Evolutionary conservation across 2,113 vertebrate species (phyloP), one percentile per base, ranked within the genome.

Genomic region (Nematolebias whitei): DNA sequence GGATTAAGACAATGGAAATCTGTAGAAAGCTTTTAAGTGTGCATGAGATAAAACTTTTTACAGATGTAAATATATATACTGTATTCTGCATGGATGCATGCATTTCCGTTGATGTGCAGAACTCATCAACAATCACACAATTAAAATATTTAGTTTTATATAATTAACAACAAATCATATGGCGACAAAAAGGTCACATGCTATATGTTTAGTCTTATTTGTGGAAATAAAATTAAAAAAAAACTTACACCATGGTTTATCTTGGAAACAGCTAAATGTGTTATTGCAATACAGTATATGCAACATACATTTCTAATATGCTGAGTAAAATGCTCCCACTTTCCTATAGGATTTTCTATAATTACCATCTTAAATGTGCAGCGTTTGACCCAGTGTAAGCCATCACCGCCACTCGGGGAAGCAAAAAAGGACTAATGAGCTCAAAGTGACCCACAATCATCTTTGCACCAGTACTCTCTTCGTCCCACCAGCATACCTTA

Each of bases 371-470:
- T 43, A 32, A 44, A 48, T 69, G 45, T 49, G 44, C 50, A 55
- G 47, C 44, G 44, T 68, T 67, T 85, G 85, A 86, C 85, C 78
- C 62, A 64, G 14, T 76, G 70, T 76, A 65, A 80, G 70, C 68
- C 73, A 84, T 86, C 84, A 82, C 63, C 70, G 58, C 51, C 78
- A 72, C 60, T 41, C 43, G 66, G 71, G 74, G 57, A 76, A 67
- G 68, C 79, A 74, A 80, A 77, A 65, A 55, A 68, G 50, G 59
- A 78, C 78, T 90, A 91, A 90, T 87, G 88, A 89, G 87, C 70
- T 83, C 76, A 55, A 51, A 45, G 71, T 87, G 89, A 91, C 80
- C 82, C 62, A 48, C 44, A 38, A 73, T 85, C 81, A 85, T 85
- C 75, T 71, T 65, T 8, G 19, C 61, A 55, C 56, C 68, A 24